A percentile compares a stretch with the other conserved stretches of the same genome.
phyloP scores from a whole-genome alignment of 2,113 vertebrate species.

The Trochalopteron elliotii region DNA sequence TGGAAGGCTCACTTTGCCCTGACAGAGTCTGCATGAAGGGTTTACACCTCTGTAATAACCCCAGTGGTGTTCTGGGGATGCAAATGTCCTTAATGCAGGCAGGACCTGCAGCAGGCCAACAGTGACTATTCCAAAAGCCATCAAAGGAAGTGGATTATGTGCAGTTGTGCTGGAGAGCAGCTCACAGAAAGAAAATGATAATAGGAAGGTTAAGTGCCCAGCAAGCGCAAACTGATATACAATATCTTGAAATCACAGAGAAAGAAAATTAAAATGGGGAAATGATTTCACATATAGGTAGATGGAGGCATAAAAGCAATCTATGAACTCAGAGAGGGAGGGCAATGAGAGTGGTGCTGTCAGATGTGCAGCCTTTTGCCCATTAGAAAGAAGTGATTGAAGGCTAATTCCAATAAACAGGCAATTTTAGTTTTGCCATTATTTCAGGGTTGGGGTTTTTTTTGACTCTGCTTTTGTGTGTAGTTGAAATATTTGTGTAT shows the following conservation, averaged over 20 bases:
- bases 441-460: background rate
- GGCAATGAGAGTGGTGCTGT: background rate
- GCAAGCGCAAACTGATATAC: slow-evolving; percentile 45
- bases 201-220: slow-evolving; percentile 51
- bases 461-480: slow-evolving; percentile 2
- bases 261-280: slow-evolving; percentile 59
- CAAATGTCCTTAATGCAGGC: background rate
- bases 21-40: background rate
- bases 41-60: background rate
- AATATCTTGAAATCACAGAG: slow-evolving; percentile 47
- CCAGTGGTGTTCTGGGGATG: background rate
- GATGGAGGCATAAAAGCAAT: slow-evolving; percentile 47
- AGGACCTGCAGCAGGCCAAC: background rate
- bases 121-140: background rate
- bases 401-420: background rate
- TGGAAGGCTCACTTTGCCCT: background rate
- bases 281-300: slow-evolving; percentile 43
- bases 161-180: background rate
- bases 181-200: background rate
- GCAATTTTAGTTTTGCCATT: background rate
- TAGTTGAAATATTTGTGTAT: slow-evolving; percentile 39
- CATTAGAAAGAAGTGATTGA: slow-evolving; percentile 5
- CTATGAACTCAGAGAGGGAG: background rate
- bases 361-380: background rate
- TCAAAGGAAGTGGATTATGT: slow-evolving; percentile 15